Evolutionary conservation across 2,797 vertebrate genomes (phyloP).

Genomic region (Halcyon smyrnensis): DNA sequence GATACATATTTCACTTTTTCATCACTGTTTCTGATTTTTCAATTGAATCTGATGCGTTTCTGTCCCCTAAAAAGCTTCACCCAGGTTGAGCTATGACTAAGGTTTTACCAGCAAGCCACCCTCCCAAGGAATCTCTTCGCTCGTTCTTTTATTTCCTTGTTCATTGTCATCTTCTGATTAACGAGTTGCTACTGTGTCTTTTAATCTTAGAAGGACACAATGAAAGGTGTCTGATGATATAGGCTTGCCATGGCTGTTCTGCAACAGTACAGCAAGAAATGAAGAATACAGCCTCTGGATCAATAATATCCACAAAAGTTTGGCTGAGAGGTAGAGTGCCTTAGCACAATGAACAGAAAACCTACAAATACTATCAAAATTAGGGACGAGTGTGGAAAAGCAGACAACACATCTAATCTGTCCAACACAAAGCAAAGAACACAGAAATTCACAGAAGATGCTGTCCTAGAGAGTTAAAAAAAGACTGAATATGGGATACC

Average conservation of each 20-base stretch:
- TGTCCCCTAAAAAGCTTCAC: not conserved
- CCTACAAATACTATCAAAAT: not conserved
- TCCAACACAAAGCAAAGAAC: not conserved
- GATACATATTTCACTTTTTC: not conserved
- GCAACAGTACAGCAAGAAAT: not conserved
- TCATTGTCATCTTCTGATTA: not conserved
- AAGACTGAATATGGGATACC: not conserved
- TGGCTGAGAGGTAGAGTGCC: not conserved
- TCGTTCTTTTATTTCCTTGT: not conserved
- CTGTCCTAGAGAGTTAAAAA: not conserved
- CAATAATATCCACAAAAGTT: not conserved
- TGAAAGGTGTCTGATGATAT: not conserved
- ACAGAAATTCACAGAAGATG: not conserved
- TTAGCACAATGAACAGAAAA: not conserved
- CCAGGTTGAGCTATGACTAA: not conserved
- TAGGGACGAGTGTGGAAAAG: not conserved
- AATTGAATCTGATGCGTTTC: not conserved
- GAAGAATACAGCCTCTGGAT: not conserved
- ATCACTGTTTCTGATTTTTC: not conserved
- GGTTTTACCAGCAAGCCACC: not conserved
- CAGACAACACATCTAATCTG: not conserved
- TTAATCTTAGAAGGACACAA: not conserved
- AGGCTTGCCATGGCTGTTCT: not conserved
- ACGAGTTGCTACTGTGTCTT: not conserved
- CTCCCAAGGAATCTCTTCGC: not conserved